Evolutionary conservation across 2,888 invertebrate species (phyloP).

Genomic region (Metalampra italica): DNA sequence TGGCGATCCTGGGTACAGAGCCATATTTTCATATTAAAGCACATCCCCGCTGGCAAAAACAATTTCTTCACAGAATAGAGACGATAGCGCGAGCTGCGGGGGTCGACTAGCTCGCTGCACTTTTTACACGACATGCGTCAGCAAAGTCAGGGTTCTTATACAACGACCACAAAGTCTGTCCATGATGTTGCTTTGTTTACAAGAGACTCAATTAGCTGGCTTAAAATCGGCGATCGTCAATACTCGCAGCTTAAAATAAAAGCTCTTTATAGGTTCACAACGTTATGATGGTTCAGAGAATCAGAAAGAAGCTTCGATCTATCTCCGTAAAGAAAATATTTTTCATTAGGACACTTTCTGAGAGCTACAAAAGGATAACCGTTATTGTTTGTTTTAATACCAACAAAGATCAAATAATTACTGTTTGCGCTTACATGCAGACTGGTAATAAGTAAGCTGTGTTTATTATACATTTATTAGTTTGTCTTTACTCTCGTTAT

Average conservation of each 20-base stretch:
- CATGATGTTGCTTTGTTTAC: constrained; percentile 21
- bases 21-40: constrained; percentile 68
- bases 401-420: too few species aligned
- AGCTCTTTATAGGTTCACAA: too few species aligned
- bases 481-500: neutral
- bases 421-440: too few species aligned
- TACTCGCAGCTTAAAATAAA: too few species aligned
- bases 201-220: constrained; percentile 17
- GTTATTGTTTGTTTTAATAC: neutral
- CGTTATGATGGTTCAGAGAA: neutral
- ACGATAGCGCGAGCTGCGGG: constrained; percentile 23
- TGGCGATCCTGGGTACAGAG: constrained; percentile 52
- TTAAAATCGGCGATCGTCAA: too few species aligned
- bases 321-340: constrained; percentile 5
- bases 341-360: neutral
- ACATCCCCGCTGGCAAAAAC: constrained; percentile 56
- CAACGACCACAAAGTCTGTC: constrained; percentile 20
- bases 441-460: too few species aligned
- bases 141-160: too few species aligned
- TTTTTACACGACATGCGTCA: constrained; percentile 26
- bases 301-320: neutral
- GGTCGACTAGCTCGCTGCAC: constrained; percentile 19
- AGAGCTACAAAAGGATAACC: neutral
- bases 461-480: too few species aligned
- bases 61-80: constrained; percentile 50